Conservation (phyloP, 2,113 vertebrate species). For the Apus apus region DNA sequence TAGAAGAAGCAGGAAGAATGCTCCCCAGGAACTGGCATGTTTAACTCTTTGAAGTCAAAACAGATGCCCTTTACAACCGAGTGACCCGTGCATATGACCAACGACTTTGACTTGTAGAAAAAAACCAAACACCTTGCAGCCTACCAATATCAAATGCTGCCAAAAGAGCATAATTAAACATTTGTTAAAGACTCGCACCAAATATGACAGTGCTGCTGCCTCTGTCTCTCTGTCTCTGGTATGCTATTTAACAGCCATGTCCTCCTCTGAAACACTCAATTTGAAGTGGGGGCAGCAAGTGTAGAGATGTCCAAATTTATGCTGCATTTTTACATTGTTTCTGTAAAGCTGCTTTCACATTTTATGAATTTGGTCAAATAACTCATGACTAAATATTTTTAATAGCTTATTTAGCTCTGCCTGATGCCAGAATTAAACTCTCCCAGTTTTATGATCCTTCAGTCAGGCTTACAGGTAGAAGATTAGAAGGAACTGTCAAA, state of each 20-base stretch:
- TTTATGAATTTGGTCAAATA: not conserved
- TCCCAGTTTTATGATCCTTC: not conserved
- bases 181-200: not conserved
- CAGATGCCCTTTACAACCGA: not conserved
- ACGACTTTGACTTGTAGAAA: not conserved
- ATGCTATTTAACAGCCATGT: not conserved
- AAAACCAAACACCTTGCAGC: not conserved
- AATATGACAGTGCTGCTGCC: not conserved
- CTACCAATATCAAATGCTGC: not conserved
- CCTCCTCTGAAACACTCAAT: not conserved
- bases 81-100: not conserved
- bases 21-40: not conserved
- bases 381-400: not conserved
- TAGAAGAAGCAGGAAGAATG: not conserved
- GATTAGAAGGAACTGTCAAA: constrained; percentile 1
- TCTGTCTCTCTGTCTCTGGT: not conserved
- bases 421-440: constrained; percentile 39
- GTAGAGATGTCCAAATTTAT: not conserved
- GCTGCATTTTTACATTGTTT: not conserved
- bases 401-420: constrained; percentile 20
- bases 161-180: not conserved
- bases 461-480: not conserved
- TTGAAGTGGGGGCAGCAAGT: not conserved
- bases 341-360: not conserved
- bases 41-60: not conserved